Evolutionary conservation across 2,797 vertebrate genomes (phyloP).

Genomic region (Tympanoctomys barrerae): DNA sequence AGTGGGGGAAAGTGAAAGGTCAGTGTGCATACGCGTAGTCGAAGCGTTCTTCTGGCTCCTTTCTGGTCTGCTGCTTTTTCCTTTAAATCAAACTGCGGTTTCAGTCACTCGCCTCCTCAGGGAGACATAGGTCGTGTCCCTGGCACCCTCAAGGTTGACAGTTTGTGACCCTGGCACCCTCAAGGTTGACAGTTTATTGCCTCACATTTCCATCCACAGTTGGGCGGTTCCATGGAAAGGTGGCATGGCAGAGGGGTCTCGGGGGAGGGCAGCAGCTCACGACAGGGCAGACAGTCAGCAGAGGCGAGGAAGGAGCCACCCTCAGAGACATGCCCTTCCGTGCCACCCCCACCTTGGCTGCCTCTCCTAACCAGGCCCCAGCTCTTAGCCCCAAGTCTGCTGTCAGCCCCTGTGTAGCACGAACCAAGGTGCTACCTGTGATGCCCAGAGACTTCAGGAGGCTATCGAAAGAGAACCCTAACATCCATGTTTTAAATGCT

Average conservation of each 20-base stretch:
- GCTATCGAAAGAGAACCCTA: not conserved
- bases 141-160: not conserved
- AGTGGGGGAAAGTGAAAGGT: not conserved
- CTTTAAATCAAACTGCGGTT: not conserved
- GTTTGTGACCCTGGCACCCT: not conserved
- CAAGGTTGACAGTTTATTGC: not conserved
- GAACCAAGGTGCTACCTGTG: not conserved
- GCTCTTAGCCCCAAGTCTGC: not conserved
- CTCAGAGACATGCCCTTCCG: not conserved
- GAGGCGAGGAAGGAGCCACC: not conserved
- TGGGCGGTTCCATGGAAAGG: not conserved
- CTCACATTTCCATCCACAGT: not conserved
- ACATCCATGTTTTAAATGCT: not conserved
- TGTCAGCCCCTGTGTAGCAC: not conserved
- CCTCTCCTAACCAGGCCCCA: not conserved
- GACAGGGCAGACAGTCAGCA: not conserved
- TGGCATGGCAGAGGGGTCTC: not conserved
- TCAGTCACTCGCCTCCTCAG: not conserved
- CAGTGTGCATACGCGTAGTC: fast-evolving
- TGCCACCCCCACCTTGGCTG: not conserved
- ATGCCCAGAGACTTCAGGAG: not conserved
- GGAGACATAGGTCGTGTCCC: not conserved
- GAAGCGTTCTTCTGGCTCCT: not conserved
- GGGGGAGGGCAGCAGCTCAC: not conserved
- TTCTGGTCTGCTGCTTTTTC: not conserved